Evolutionary conservation across 2,113 vertebrate genomes (phyloP).

Genomic region (Bothrops jararaca): DNA sequence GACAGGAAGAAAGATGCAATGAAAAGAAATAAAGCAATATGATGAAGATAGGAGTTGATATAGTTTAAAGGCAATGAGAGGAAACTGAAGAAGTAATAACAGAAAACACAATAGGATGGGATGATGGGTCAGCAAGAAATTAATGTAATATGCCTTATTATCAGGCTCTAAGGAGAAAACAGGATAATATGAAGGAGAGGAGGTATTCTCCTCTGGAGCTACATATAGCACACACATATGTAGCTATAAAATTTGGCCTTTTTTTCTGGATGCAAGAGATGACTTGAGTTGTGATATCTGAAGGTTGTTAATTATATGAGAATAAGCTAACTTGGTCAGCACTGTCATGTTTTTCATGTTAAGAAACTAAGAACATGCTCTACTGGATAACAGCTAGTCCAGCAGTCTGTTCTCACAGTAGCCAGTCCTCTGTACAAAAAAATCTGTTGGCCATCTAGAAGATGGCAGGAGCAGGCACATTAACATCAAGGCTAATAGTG

Average conservation of each 20-base stretch:
- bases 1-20: constrained; percentile 30
- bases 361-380: neutral
- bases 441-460: neutral
- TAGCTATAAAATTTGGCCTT: neutral
- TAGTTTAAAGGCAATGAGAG: neutral
- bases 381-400: neutral
- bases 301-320: neutral
- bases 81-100: constrained; percentile 29
- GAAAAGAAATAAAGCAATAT: constrained; percentile 50
- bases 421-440: neutral
- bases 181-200: constrained; percentile 28
- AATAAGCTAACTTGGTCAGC: neutral
- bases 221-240: neutral
- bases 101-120: constrained; percentile 33
- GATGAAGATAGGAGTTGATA: constrained; percentile 47
- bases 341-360: neutral
- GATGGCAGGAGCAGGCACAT: neutral
- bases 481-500: neutral
- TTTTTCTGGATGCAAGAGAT: neutral
- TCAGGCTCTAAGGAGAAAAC: constrained; percentile 29
- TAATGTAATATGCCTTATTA: constrained; percentile 26
- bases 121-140: constrained; percentile 39
- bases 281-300: neutral
- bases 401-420: neutral
- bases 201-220: neutral